phyloP scores from a whole-genome alignment of 2,113 vertebrate genomes.

The Elephantulus edwardii region DNA sequence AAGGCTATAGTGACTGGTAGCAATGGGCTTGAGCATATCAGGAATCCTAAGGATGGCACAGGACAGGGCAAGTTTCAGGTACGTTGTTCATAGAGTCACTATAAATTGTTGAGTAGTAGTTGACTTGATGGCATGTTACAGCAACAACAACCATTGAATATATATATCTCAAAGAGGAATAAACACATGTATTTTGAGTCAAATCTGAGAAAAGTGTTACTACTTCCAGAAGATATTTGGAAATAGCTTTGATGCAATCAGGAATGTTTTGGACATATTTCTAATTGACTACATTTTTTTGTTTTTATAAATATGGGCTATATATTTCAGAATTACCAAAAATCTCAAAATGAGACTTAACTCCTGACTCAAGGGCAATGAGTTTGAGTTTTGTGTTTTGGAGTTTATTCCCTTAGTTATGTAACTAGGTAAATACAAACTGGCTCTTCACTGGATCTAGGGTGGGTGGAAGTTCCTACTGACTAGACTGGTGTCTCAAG shows the following conservation, averaged over 20 bases:
- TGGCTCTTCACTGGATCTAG: neutral
- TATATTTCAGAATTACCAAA: neutral
- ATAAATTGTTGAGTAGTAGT: too few species aligned
- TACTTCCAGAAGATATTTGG: slow-evolving; percentile 28
- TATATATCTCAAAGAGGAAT: neutral
- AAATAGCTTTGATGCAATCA: neutral
- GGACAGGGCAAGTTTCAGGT: too few species aligned
- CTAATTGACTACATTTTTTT: neutral
- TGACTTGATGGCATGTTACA: too few species aligned
- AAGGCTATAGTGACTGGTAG: too few species aligned
- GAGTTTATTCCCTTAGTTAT: too few species aligned
- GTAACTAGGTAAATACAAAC: neutral
- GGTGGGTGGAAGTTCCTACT: neutral
- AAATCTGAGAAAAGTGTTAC: slow-evolving; percentile 19
- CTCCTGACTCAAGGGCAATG: neutral
- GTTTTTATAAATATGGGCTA: neutral
- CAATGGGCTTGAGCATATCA: too few species aligned
- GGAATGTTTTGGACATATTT: neutral
- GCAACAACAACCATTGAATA: too few species aligned
- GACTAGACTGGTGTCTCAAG: neutral
- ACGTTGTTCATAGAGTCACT: too few species aligned
- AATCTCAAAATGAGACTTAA: neutral
- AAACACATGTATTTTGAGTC: slow-evolving; percentile 19
- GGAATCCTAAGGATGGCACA: too few species aligned
- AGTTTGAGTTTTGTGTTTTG: too few species aligned